These are phyloP conservation scores for Bombus affinis DNA, from an alignment of 1,140 invertebrate species.

Conservation along the genomic window DNA sequence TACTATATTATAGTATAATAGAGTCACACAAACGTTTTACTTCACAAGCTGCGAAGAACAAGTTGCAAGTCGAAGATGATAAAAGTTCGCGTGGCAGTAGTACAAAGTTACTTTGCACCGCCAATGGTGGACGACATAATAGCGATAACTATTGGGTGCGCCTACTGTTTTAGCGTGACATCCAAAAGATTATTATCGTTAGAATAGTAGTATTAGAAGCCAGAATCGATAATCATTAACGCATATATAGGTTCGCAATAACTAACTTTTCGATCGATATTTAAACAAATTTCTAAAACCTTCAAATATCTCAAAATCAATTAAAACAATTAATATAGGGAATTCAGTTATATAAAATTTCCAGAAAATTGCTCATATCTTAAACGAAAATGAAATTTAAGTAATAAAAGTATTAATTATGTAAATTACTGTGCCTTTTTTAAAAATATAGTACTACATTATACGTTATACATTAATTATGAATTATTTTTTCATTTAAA, in stretches of 20 bases:
- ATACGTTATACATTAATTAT: not conserved
- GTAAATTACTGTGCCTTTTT: not conserved
- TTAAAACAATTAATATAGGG: not conserved
- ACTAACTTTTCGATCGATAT: not conserved
- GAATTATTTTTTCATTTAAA: not conserved
- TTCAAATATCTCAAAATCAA: no score
- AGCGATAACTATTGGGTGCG: conserved; percentile 32
- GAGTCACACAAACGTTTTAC: no score
- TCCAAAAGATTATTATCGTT: conserved; percentile 12
- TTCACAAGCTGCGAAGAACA: not conserved
- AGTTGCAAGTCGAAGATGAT: not conserved
- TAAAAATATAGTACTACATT: not conserved
- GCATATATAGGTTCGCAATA: not conserved
- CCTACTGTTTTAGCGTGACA: conserved; percentile 18
- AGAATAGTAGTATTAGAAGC: not conserved
- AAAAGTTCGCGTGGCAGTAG: conserved; percentile 1
- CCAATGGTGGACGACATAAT: conserved; percentile 22
- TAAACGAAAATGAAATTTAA: not conserved
- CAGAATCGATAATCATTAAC: not conserved
- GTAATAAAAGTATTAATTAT: not conserved
- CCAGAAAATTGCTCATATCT: not conserved
- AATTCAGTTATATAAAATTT: not conserved
- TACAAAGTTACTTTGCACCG: conserved; percentile 32
- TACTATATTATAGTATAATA: no score
- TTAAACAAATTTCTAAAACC: not conserved